These are phyloP conservation scores for Dynastes grantii DNA, from an alignment of 2,888 invertebrate genomes.

Conservation along the genomic window DNA sequence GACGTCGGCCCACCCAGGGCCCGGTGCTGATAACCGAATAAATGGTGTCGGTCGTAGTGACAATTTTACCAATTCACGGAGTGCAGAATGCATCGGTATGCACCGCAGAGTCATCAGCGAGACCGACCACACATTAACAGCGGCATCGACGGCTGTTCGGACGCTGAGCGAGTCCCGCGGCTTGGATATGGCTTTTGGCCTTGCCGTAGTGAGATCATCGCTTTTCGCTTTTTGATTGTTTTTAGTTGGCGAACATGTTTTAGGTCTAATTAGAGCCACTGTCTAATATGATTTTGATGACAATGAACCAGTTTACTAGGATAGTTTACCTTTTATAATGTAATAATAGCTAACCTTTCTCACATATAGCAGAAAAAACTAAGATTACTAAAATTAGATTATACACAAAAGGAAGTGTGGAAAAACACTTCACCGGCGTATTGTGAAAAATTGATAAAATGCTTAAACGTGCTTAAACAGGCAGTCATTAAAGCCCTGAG, in stretches of 20 bases:
- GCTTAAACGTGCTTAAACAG: no score
- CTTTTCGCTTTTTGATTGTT: constrained; percentile 8
- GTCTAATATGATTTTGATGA: constrained; percentile 2
- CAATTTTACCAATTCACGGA: constrained; percentile 67
- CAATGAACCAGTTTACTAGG: background rate
- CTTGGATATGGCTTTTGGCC: background rate
- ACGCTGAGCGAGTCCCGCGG: background rate
- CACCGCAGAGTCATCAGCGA: constrained; percentile 65
- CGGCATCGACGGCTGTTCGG: constrained; percentile 34
- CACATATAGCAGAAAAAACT: no score
- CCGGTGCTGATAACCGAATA: constrained; percentile 66
- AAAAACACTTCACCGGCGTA: no score
- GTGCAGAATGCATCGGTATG: constrained; percentile 66
- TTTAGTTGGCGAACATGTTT: background rate
- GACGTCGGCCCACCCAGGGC: constrained; percentile 63
- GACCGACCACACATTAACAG: constrained; percentile 66
- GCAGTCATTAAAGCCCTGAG: no score
- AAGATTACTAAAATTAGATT: no score
- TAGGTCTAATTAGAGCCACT: background rate
- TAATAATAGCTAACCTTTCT: no score
- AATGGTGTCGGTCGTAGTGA: constrained; percentile 65
- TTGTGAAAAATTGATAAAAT: no score
- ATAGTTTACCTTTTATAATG: background rate
- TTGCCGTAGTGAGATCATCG: background rate
- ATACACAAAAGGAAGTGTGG: no score